Evolutionary conservation across 1,140 invertebrate species (phyloP), one percentile per base, ranked within the genome.

Genomic region (Dendrolimus punctatus): DNA sequence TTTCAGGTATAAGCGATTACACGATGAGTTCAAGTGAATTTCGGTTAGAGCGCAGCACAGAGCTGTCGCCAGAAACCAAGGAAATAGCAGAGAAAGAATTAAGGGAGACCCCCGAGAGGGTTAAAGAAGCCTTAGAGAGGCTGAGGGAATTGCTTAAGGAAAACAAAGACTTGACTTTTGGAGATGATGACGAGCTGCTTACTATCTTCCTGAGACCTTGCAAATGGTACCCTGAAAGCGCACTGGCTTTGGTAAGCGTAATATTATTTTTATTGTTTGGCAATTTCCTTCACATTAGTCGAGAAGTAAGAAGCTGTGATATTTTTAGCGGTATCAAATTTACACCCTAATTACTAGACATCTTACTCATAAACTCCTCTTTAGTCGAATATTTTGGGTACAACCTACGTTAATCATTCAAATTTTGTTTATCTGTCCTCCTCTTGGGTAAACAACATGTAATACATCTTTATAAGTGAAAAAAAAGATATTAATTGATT

Each of bases 141-240:
- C 80, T 94, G 1, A 87, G 88, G 53, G 90, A 93, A 64, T 76
- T 92, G 8, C 75, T 94, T 0, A 88, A 91, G 64, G 91, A 91
- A 78, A 89, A 91, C 59, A 87, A 89, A 53, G 91, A 90, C 8
- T 62, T 94, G 40, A 80, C 90, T 57, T 94, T 87, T 55, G 88
- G 87, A 48, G 91, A 93, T 39, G 92, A 94, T 55, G 93, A 95
- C 62, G 92, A 94, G 4, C 90, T 93, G 38, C 85, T 95, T 0
- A 87, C 91, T 23, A 92, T 93, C 38, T 95, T 95, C 67, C 80
- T 95, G 8, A 88, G 94, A 41, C 93, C 93, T 39, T 93, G 92
- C 73, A 95, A 95, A 76, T 95, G 90, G 76, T 95, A 95, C 69
- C 90, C 94, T 0, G 88, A 95, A 57, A 94, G 93, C 79, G 94